Conservation (phyloP, 2,797 vertebrate genomes). For the Scleropages formosus region DNA sequence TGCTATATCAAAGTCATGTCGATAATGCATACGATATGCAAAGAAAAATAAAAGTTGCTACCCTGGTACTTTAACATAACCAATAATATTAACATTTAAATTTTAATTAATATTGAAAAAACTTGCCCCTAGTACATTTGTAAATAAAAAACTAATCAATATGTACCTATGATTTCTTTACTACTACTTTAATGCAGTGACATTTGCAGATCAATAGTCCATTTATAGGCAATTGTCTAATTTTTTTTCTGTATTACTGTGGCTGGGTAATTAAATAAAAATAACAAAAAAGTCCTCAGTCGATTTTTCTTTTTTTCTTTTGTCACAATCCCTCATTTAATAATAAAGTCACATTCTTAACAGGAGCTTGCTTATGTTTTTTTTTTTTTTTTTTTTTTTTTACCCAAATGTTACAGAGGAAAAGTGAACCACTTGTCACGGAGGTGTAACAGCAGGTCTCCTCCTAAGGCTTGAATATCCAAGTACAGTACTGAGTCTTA, state of each 20-base stretch:
- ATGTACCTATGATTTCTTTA: slow-evolving; percentile 9
- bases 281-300: no score
- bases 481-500: no score
- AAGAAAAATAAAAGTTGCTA: neutral
- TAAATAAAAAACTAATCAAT: slow-evolving; percentile 20
- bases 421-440: no score
- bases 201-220: slow-evolving; percentile 22
- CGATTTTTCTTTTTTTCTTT: no score
- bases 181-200: slow-evolving; percentile 22
- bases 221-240: slow-evolving; percentile 6
- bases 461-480: no score
- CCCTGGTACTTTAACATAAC: neutral
- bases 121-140: neutral
- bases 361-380: neutral
- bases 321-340: neutral
- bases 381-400: no score
- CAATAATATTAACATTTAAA: slow-evolving; percentile 16
- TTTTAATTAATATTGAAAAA: slow-evolving; percentile 17
- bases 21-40: neutral
- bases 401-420: neutral
- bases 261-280: no score
- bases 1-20: neutral
- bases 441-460: no score
- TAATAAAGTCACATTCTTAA: neutral
- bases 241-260: no score